Base-by-base conservation (phyloP, 2,797 vertebrate species). In the Cacajao melanocephalus region DNA sequence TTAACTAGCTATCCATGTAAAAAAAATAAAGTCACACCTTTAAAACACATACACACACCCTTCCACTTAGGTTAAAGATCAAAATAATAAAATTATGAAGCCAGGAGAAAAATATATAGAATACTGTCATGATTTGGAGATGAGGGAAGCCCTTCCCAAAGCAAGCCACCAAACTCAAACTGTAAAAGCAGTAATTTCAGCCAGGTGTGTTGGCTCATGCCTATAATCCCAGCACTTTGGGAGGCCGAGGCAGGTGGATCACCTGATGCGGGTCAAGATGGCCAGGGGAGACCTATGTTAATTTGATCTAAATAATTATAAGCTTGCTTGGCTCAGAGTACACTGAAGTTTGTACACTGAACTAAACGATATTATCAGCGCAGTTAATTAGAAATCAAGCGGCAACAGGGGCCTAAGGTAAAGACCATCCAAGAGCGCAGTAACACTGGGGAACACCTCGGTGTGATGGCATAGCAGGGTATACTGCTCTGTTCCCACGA, bases 51-150 rank as follows among this genome's bases (percentile, higher is more conserved):
- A 67, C 19, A 70, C 14, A 70, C 1, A 2, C 44, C 64, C 30
- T 93, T 86, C 41, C 76, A 89, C 79, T 78, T 52, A 86, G 5
- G 41, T 80, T 48, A 75, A 75, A 76, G 64, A 72, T 88, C 81
- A 88, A 95, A 90, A 91, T 61, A 90, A 92, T 73, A 96, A 92
- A 93, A 96, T 76, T 64, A 82, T 73, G 10, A 94, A 36, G 19
- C 39, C 67, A 41, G 33, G 64, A 93, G 33, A 94, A 93, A 57
- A 93, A 88, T 91, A 87, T 26, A 75, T 13, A 50, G 17, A 85
- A 36, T 28, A 50, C 0, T 50, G 48, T 67, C 55, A 88, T 48
- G 85, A 88, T 84, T 67, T 82, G 58, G 24, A 24, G 41, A 76
- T 73, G 80, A 93, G 61, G 36, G 73, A 95, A 92, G 52, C 15